Evolutionary conservation across 53 echinoderm and acorn worm species (phyloP), one percentile per base, ranked within the genome.

Genomic region (Temnopleurus reevesii): DNA sequence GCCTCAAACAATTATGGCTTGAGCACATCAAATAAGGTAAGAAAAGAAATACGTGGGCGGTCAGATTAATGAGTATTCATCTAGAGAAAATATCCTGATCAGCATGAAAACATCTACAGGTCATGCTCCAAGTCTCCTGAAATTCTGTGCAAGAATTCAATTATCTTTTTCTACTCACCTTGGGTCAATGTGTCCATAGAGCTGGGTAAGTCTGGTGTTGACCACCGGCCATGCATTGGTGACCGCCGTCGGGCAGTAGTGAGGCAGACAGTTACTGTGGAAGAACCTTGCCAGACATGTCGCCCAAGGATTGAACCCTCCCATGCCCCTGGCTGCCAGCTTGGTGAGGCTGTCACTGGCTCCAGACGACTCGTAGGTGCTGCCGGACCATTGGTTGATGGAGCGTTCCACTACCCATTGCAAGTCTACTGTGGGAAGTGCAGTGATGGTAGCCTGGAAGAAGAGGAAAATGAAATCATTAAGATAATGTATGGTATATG

Each of bases 331-430:
- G 13, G 92, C 91, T 19, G 96, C 91, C 41, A 96, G 77, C 59
- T 94, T 96, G 85, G 92, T 91, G 47, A 94, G 86, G 49, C 94
- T 94, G 89, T 99, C 99, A 57, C 92, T 96, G 47, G 95, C 92
- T 24, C 88, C 71, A 4, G 99, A 88, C 8, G 96, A 93, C 84
- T 95, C 99, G 61, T 99, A 99, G 28, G 96, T 94, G 51, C 96
- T 99, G 33, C 99, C 95, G 2, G 99, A 99, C 99, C 99, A 99
- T 19, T 94, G 94, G 83, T 90, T 96, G 87, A 99, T 96, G 60
- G 99, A 99, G 5, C 99, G 92, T 65, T 99, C 99, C 21, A 99
- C 90, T 5, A 99, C 94, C 99, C 99, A 99, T 56, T 99, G 96
- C 12, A 99, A 92, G 86, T 99, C 99, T 4, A 99, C 92, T 61